These are phyloP conservation scores for Chironomus tepperi DNA, from an alignment of 1,140 invertebrate species.

Conservation along the genomic window DNA sequence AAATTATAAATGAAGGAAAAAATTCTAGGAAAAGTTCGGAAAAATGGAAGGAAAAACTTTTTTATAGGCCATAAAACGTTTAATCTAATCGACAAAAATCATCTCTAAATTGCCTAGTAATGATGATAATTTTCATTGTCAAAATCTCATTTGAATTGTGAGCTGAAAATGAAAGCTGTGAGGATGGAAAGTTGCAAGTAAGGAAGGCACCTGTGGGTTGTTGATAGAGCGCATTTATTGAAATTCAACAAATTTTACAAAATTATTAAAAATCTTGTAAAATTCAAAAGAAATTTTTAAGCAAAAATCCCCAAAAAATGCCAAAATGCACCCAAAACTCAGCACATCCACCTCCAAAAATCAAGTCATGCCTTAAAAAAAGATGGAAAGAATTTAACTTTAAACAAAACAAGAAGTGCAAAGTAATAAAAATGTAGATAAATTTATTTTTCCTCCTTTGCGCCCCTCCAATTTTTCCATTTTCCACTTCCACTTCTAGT, in stretches of 20 bases:
- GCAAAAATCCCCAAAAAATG: neutral
- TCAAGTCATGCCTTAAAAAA: neutral
- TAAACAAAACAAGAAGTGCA: slow-evolving; percentile 18
- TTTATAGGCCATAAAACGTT: slow-evolving; percentile 17
- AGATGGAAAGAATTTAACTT: neutral
- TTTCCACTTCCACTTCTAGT: neutral
- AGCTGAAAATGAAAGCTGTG: neutral
- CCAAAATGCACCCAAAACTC: too few relatives aligned
- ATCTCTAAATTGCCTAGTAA: slow-evolving; percentile 17
- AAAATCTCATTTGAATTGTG: neutral
- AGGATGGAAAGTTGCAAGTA: too few relatives aligned
- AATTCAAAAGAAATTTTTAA: too few relatives aligned
- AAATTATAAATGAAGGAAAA: too few relatives aligned
- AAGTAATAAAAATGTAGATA: slow-evolving; percentile 23
- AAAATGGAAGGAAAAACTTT: slow-evolving; percentile 3
- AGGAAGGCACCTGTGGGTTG: too few relatives aligned
- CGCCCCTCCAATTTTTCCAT: neutral
- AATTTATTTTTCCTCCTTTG: neutral
- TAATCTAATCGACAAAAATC: slow-evolving; percentile 21
- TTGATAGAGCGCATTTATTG: neutral
- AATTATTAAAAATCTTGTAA: too few relatives aligned
- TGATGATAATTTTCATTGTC: slow-evolving; percentile 20
- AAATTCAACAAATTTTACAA: neutral
- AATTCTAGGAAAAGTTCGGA: neutral
- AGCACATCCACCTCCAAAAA: too few relatives aligned